phyloP scores from a whole-genome alignment of 2,113 vertebrate genomes.

The Macheiramphus alcinus region DNA sequence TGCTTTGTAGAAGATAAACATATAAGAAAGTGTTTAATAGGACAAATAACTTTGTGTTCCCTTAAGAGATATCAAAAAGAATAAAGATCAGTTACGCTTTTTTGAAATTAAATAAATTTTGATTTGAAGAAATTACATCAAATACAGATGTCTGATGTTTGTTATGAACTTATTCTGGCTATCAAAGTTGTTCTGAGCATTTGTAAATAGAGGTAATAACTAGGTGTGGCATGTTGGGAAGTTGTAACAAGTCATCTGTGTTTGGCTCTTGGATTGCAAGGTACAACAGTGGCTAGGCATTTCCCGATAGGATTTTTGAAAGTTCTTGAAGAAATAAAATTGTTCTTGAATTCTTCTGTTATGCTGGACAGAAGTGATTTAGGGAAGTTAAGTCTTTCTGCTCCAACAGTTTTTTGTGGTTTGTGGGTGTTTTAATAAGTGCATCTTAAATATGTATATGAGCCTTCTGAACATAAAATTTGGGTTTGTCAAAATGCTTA shows the following conservation, averaged over 20 bases:
- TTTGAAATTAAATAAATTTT: background rate
- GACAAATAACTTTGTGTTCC: background rate
- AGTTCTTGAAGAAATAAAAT: background rate
- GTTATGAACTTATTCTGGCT: background rate
- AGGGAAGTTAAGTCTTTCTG: background rate
- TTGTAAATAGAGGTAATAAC: background rate
- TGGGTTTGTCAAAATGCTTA: background rate
- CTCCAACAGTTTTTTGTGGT: background rate
- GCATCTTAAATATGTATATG: background rate
- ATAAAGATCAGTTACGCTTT: fast-evolving
- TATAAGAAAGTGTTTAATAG: background rate
- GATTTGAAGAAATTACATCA: background rate
- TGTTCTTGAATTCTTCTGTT: background rate
- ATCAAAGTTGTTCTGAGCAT: background rate
- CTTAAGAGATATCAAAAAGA: background rate
- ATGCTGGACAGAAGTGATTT: background rate
- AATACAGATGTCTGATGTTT: background rate
- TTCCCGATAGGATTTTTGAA: background rate
- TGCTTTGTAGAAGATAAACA: background rate
- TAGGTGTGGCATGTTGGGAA: background rate
- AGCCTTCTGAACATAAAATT: background rate
- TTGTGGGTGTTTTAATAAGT: background rate
- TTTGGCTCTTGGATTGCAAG: background rate
- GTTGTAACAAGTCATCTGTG: fast-evolving
- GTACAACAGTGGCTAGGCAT: background rate